A percentile compares a stretch with the other conserved stretches of the same genome.
Evolutionary conservation across 1,140 invertebrate genomes (phyloP).

Genomic region (Drosophila eugracilis): DNA sequence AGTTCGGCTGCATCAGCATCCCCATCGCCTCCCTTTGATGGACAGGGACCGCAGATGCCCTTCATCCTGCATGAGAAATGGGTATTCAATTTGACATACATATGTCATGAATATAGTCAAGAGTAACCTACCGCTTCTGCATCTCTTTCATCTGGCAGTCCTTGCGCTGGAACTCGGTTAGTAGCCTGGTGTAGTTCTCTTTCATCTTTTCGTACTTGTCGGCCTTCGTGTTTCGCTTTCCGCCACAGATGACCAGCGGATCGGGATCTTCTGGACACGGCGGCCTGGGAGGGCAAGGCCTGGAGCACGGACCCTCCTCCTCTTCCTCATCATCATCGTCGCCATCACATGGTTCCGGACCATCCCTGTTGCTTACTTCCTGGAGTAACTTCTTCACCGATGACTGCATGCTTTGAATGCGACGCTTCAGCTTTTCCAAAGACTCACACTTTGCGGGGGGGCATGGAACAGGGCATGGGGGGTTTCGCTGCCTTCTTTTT

Average conservation of each 20-base stretch:
- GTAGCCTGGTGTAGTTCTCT: conserved; percentile 75
- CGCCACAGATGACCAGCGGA: conserved; percentile 70
- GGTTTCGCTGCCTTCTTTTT: neutral
- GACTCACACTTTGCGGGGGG: conserved; percentile 48
- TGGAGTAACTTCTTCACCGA: conserved; percentile 67
- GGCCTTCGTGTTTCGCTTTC: conserved; percentile 73
- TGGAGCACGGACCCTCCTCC: conserved; percentile 9
- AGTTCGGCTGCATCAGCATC: conserved; percentile 75
- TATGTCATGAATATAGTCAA: neutral
- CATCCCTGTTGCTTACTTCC: conserved; percentile 64
- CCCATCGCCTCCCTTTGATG: conserved; percentile 22
- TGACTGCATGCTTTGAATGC: conserved; percentile 70
- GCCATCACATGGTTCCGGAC: conserved; percentile 7
- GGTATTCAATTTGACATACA: neutral
- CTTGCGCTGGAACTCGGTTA: conserved; percentile 75
- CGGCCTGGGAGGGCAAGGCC: neutral
- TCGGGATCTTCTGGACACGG: conserved; percentile 69
- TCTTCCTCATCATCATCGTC: conserved; percentile 14
- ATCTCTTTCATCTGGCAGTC: conserved; percentile 79
- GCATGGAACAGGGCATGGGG: conserved; percentile 1
- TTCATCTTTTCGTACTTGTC: conserved; percentile 79
- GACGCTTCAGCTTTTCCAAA: conserved; percentile 67
- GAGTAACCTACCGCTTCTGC: conserved; percentile 61
- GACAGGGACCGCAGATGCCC: conserved; percentile 51
- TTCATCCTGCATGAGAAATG: conserved; percentile 55